Percentiles rank a stretch among this genome's conserved stretches.
These are phyloP conservation scores for Macquaria australasica DNA, from an alignment of 2,113 vertebrate genomes.

Conservation along the genomic window DNA sequence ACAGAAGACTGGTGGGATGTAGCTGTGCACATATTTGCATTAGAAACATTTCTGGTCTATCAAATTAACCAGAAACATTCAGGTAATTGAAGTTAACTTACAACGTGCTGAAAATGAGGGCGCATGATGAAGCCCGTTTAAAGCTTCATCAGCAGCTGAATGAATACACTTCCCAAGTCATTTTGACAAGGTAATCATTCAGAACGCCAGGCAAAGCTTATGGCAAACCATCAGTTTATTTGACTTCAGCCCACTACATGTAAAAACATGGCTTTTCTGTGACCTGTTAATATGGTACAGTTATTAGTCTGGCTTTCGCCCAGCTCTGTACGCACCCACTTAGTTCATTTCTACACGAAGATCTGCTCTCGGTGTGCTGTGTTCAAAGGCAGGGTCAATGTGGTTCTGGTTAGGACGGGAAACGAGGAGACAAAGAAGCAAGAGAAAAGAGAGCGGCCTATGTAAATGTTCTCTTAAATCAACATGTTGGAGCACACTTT, in stretches of 20 bases:
- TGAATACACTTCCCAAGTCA: constrained; percentile 44
- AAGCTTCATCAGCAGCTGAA: constrained; percentile 62
- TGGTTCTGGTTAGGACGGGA: constrained; percentile 78
- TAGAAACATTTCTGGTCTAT: constrained; percentile 33
- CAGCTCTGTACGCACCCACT: constrained; percentile 49
- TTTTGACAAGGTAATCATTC: constrained; percentile 72
- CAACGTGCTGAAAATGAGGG: constrained; percentile 22
- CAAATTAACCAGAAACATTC: constrained; percentile 35
- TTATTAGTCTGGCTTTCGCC: constrained; percentile 73
- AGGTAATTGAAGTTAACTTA: constrained; percentile 34
- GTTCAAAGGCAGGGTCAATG: constrained; percentile 72
- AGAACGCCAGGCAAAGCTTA: constrained; percentile 54
- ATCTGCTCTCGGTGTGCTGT: constrained; percentile 50
- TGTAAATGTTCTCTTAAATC: constrained; percentile 77
- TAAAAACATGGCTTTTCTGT: constrained; percentile 69
- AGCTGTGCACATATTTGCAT: constrained; percentile 33
- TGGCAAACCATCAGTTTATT: constrained; percentile 70
- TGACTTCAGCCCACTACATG: constrained; percentile 74
- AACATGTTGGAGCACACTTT: constrained; percentile 74
- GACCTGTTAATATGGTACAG: constrained; percentile 74
- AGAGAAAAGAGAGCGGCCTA: constrained; percentile 49
- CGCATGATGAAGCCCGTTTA: background rate
- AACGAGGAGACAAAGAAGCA: constrained; percentile 65
- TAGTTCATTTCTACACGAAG: constrained; percentile 46
- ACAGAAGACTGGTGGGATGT: background rate